Evolutionary conservation across 1,140 invertebrate genomes (phyloP).

Genomic region (Pectinophora gossypiella): DNA sequence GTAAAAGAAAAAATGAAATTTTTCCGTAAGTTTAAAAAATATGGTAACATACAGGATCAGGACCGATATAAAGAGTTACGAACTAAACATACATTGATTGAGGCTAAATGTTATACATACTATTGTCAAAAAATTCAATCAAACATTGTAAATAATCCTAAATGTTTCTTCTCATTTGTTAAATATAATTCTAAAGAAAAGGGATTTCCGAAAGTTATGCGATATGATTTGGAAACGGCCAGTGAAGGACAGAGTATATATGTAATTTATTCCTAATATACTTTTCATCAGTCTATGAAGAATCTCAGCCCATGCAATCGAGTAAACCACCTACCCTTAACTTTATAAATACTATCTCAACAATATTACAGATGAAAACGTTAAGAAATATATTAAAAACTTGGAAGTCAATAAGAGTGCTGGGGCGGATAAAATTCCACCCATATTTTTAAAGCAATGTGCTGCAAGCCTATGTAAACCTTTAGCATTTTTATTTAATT

Average conservation of each 20-base stretch:
- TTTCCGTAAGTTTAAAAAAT: not conserved
- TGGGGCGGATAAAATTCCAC: not conserved
- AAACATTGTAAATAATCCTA: not conserved
- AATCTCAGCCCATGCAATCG: not conserved
- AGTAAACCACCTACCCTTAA: not conserved
- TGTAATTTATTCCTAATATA: not conserved
- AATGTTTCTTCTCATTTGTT: not conserved
- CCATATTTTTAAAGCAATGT: not conserved
- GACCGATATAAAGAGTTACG: not conserved
- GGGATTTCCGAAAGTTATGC: not conserved
- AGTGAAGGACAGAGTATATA: not conserved
- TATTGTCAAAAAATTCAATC: not conserved
- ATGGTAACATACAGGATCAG: not conserved
- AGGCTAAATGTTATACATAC: not conserved
- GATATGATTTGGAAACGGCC: not conserved
- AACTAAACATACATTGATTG: not conserved
- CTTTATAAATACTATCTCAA: not conserved
- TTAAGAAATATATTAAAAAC: not conserved
- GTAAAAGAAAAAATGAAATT: not conserved
- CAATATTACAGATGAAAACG: not conserved
- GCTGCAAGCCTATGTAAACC: not conserved
- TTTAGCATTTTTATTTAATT: conserved; percentile 37
- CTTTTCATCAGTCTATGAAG: not conserved
- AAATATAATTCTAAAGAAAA: not conserved
- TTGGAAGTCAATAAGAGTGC: not conserved